Percentiles rank a stretch among this genome's conserved stretches.
These are phyloP conservation scores for Xanthorhoe designata DNA, from an alignment of 2,888 invertebrate species.

Conservation along the genomic window DNA sequence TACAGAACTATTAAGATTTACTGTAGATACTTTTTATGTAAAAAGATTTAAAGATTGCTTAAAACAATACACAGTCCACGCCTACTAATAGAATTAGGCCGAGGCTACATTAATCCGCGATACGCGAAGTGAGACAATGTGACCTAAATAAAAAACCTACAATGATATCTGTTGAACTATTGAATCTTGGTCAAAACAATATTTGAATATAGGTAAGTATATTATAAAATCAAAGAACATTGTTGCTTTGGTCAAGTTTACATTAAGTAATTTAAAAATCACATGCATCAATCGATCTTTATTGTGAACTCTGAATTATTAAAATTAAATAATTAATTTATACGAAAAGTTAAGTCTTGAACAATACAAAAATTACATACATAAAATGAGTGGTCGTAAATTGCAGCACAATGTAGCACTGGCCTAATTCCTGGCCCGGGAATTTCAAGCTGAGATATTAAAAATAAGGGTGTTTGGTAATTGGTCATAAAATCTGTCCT, in stretches of 20 bases:
- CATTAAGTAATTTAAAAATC: no score
- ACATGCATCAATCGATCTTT: no score
- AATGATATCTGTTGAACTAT: conserved; percentile 13
- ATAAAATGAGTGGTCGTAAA: conserved; percentile 28
- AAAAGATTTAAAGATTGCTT: conserved; percentile 17
- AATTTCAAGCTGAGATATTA: conserved; percentile 29
- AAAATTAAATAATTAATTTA: background rate
- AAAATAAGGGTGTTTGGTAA: conserved; percentile 25
- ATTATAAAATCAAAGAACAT: no score
- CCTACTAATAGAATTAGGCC: conserved; percentile 47
- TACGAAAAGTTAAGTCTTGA: no score
- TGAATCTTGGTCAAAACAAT: conserved; percentile 7
- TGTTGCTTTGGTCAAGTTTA: background rate
- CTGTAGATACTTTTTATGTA: conserved; percentile 5
- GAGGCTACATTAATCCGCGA: conserved; percentile 48
- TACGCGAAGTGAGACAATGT: conserved; percentile 46
- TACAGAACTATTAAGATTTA: background rate
- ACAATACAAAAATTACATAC: background rate
- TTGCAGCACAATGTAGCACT: conserved; percentile 31
- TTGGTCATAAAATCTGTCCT: no score
- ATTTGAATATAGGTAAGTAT: no score
- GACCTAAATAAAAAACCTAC: conserved; percentile 43
- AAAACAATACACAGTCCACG: conserved; percentile 36
- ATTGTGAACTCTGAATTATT: background rate
- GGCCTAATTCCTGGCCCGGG: conserved; percentile 36